A percentile compares a stretch with the other conserved stretches of the same genome.
phyloP scores from a whole-genome alignment of 2,797 vertebrate genomes.

The Cynopterus sphinx region DNA sequence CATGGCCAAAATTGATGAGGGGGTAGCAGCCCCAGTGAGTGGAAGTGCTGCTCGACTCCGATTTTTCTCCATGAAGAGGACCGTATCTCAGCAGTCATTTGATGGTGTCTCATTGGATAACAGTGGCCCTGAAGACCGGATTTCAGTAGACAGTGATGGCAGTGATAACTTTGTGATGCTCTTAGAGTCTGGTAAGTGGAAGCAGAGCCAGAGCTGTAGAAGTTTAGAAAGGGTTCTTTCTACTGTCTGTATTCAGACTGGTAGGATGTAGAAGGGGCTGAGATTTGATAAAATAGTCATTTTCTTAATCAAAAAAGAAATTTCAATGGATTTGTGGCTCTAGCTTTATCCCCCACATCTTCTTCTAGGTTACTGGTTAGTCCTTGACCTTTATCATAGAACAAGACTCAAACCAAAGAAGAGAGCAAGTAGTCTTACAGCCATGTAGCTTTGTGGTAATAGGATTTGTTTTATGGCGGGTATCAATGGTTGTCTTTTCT shows the following conservation, averaged over 20 bases:
- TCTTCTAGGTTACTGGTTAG: background rate
- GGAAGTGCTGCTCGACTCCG: conserved; percentile 81
- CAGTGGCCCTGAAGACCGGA: conserved; percentile 92
- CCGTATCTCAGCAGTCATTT: conserved; percentile 94
- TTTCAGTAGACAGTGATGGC: conserved; percentile 94
- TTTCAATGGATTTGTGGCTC: background rate
- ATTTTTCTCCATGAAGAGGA: conserved; percentile 91
- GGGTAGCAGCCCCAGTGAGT: conserved; percentile 78
- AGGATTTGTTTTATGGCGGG: background rate
- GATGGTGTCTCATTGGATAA: conserved; percentile 93
- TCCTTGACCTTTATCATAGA: background rate
- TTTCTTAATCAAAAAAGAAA: background rate
- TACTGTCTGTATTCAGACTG: background rate
- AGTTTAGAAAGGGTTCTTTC: background rate
- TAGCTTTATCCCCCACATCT: background rate
- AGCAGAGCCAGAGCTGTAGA: background rate
- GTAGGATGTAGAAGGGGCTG: background rate
- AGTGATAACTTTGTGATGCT: conserved; percentile 94
- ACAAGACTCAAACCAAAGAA: background rate
- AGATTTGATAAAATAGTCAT: background rate
- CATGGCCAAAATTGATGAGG: conserved; percentile 88
- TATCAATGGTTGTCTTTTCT: background rate
- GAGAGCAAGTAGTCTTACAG: background rate
- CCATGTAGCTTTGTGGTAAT: no score
- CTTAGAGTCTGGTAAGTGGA: conserved; percentile 90